Conservation (phyloP, 2,797 vertebrate species). For the Sardinella longiceps region DNA sequence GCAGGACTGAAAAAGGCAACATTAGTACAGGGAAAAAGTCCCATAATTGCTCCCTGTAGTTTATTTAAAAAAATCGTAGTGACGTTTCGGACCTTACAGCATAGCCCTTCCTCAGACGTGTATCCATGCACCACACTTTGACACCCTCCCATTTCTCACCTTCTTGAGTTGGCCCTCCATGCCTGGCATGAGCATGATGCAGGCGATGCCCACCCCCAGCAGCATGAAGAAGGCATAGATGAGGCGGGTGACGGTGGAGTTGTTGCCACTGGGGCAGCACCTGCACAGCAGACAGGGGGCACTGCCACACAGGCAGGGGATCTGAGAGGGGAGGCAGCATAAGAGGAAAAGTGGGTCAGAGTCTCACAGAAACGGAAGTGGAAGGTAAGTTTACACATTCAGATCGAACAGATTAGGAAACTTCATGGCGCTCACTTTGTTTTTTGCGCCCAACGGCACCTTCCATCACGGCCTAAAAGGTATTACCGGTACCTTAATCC, state of each 20-base stretch:
- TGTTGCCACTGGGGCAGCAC: constrained; percentile 98
- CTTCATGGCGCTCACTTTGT: too few species aligned
- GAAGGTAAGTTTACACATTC: background rate
- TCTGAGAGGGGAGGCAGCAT: constrained; percentile 66
- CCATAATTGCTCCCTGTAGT: too few species aligned
- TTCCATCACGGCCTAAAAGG: too few species aligned
- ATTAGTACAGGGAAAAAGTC: too few species aligned
- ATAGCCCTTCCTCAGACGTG: too few species aligned
- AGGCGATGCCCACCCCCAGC: constrained; percentile 89
- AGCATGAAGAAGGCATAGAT: constrained; percentile 93
- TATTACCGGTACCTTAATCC: too few species aligned
- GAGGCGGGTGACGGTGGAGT: constrained; percentile 94
- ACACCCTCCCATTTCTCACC: constrained; percentile 67
- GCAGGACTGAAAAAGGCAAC: too few species aligned
- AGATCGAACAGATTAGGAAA: background rate
- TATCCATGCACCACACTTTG: background rate
- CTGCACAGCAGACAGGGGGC: constrained; percentile 93
- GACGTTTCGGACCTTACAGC: too few species aligned
- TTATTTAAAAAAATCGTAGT: too few species aligned
- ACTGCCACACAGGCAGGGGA: constrained; percentile 95
- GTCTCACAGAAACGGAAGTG: background rate
- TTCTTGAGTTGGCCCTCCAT: constrained; percentile 98
- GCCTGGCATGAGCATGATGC: constrained; percentile 95
- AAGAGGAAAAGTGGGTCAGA: background rate
- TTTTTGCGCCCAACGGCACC: too few species aligned